Base-by-base conservation (phyloP, 2,888 invertebrate genomes). In the Pyrrhosoma nymphula region DNA sequence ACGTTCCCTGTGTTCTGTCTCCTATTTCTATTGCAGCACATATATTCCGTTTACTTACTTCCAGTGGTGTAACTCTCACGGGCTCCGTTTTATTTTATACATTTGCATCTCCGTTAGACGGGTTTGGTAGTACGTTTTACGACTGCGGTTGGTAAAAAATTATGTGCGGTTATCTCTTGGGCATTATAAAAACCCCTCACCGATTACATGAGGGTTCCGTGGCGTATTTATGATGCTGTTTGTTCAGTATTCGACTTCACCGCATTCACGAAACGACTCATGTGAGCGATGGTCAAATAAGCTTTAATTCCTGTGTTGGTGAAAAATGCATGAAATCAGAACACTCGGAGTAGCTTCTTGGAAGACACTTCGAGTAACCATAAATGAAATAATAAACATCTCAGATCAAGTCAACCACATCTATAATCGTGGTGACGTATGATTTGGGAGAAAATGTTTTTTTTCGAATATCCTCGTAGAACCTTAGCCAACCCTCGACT, bases 141-240 rank as follows among this genome's bases (percentile, higher is more conserved):
- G 82, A 82, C 82, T 35, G 3, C 82, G 82, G 82, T 82, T 16
- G 82, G 82, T 16, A 16, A 82, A 82, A 16, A 69, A 82, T 30
- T 35, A 82, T 16, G 82, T 16, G 35, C 30, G 30, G 82, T 82
- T 10, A 82, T 82, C 82, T 82, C 35, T 16, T 82, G 82, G 82
- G 82, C 82, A 82, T 82, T 82, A 82, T 82, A 82, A 82, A 82
- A 82, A 8, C 30, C 82, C 82, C 82, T 26, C 82, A 10, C 35
- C 82, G 35, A 82, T 82, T 82, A 35, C 35, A 82, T 82, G 14
- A 35, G 12, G 35, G 30, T 82, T 35, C 18, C 35, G 16, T 35
- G 82, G 82, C 30, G 82, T 82, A 35, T 82, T 82, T 35, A 35
- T 16, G 30, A 18, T 14, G 14, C 82, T 26, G 35, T 14, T 82